Conservation (phyloP, 2,888 invertebrate genomes). For the Biston betularia region DNA sequence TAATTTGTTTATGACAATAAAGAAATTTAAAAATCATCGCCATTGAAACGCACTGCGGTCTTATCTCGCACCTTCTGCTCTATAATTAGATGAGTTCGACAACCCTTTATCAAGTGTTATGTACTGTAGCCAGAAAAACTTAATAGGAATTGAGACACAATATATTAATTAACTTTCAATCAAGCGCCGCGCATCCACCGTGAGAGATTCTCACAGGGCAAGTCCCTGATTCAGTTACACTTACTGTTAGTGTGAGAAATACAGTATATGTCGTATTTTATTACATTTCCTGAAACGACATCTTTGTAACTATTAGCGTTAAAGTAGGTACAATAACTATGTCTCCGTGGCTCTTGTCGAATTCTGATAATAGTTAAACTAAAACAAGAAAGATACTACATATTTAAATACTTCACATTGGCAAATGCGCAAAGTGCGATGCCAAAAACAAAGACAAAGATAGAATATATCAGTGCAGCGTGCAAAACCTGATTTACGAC, state of each 20-base stretch:
- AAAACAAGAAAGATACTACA: neutral
- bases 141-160: conserved; percentile 29
- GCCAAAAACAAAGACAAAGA: too few relatives aligned
- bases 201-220: conserved; percentile 74
- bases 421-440: too few relatives aligned
- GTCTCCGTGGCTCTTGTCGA: neutral
- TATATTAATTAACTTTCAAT: conserved; percentile 61
- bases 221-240: conserved; percentile 75
- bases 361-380: neutral
- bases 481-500: neutral
- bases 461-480: neutral
- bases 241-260: conserved; percentile 67
- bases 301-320: conserved; percentile 2
- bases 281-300: conserved; percentile 31
- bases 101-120: conserved; percentile 24
- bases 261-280: conserved; percentile 47
- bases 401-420: too few relatives aligned
- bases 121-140: conserved; percentile 34
- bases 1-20: too few relatives aligned
- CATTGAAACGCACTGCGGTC: conserved; percentile 1
- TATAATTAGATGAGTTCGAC: conserved; percentile 14
- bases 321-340: too few relatives aligned
- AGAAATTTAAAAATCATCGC: neutral
- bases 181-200: conserved; percentile 61
- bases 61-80: conserved; percentile 30